These are phyloP conservation scores for Ophonus ardosiacus DNA, from an alignment of 2,888 invertebrate species.

Conservation along the genomic window DNA sequence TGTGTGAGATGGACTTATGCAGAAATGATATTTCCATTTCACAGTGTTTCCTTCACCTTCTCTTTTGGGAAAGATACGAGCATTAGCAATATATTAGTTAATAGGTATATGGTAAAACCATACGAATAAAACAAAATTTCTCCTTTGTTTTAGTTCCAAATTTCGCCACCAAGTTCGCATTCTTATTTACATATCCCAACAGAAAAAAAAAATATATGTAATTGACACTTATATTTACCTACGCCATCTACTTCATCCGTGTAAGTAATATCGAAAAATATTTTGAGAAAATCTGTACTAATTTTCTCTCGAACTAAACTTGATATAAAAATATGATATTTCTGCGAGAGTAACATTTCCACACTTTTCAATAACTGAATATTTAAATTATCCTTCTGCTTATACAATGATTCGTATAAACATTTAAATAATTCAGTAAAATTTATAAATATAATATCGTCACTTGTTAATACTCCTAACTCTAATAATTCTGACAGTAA, in stretches of 20 bases:
- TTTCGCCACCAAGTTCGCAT: too few species aligned
- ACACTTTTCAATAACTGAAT: conserved; percentile 63
- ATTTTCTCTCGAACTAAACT: conserved; percentile 60
- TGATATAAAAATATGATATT: conserved; percentile 57
- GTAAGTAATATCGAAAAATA: conserved; percentile 65
- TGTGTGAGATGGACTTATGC: too few species aligned
- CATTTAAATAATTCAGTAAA: conserved; percentile 26
- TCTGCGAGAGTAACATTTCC: conserved; percentile 63
- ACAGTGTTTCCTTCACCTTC: too few species aligned
- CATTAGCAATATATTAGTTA: too few species aligned
- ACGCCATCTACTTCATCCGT: conserved; percentile 55
- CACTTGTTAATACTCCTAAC: conserved; percentile 63
- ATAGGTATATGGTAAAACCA: too few species aligned
- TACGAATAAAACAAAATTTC: too few species aligned
- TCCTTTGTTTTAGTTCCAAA: too few species aligned
- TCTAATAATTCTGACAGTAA: conserved; percentile 65
- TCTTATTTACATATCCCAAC: too few species aligned
- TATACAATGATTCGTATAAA: conserved; percentile 20
- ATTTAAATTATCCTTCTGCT: conserved; percentile 34
- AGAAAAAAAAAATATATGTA: too few species aligned
- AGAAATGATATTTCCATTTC: too few species aligned
- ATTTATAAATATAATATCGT: conserved; percentile 58
- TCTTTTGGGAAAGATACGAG: too few species aligned
- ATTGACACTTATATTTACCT: too few species aligned
- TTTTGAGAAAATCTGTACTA: conserved; percentile 63